These are phyloP conservation scores for Gymnogyps californianus DNA, from an alignment of 2,113 vertebrate species.

Conservation along the genomic window DNA sequence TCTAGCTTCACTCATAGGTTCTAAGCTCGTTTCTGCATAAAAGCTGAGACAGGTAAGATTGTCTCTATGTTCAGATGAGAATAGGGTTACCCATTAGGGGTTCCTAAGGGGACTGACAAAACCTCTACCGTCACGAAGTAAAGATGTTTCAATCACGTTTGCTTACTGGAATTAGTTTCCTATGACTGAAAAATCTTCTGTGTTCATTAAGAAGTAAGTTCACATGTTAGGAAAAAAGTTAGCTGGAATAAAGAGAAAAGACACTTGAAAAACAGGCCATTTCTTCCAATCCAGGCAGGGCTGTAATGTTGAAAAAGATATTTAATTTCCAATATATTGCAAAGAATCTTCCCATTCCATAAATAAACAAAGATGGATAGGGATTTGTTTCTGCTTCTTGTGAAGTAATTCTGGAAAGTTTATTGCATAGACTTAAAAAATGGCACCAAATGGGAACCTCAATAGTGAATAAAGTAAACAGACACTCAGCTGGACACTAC, in stretches of 20 bases:
- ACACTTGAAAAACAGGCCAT: background rate
- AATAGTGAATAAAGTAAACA: background rate
- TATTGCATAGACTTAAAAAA: background rate
- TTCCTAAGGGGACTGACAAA: background rate
- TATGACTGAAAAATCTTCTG: background rate
- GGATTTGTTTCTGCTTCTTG: background rate
- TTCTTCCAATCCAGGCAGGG: background rate
- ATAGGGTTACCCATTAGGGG: background rate
- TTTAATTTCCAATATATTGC: background rate
- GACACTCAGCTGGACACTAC: background rate
- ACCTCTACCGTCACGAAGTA: background rate
- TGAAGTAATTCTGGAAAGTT: background rate
- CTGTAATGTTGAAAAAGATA: background rate
- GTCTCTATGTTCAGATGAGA: background rate
- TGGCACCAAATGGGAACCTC: background rate
- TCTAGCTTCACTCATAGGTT: background rate
- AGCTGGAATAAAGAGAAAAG: background rate
- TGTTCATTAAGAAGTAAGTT: background rate
- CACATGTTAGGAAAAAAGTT: background rate
- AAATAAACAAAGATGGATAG: background rate
- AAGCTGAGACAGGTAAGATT: background rate
- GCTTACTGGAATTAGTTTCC: background rate
- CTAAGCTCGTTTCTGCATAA: background rate
- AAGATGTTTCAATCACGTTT: background rate
- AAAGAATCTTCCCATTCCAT: background rate